Conservation (phyloP, 2,888 invertebrate species). For the Theristus sp. region DNA sequence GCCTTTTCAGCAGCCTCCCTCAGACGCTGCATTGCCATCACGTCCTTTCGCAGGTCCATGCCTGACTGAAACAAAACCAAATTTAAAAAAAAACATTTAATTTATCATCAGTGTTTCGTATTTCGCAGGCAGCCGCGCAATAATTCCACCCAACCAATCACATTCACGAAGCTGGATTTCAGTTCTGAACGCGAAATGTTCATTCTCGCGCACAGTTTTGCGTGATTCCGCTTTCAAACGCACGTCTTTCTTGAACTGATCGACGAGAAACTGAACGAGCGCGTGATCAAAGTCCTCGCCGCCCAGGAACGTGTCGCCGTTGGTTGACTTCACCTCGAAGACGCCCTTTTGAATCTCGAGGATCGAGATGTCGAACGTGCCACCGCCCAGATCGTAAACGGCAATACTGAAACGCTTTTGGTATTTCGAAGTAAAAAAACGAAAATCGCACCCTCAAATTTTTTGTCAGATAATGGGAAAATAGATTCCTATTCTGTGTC, state of each 20-base stretch:
- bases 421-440: neutral
- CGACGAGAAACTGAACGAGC: constrained; percentile 70
- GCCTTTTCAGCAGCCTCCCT: constrained; percentile 97
- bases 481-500: no score
- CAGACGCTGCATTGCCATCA: constrained; percentile 91
- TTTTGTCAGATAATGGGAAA: no score
- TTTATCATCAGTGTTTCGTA: no score
- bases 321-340: constrained; percentile 99
- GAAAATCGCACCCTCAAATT: no score
- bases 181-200: no score
- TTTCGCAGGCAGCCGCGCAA: no score
- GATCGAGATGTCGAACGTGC: constrained; percentile 97
- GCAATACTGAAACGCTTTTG: constrained; percentile 52
- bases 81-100: no score
- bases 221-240: no score
- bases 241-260: constrained; percentile 79
- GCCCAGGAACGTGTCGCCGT: constrained; percentile 92
- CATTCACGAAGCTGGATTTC: no score
- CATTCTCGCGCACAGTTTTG: no score
- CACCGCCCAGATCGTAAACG: constrained; percentile 95
- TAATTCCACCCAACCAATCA: no score
- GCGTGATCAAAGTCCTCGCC: constrained; percentile 97
- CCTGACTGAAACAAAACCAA: constrained; percentile 65
- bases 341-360: constrained; percentile 98
- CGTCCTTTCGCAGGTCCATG: constrained; percentile 74